phyloP scores from a whole-genome alignment of 2,113 vertebrate genomes.

The Ageneiosus marmoratus region DNA sequence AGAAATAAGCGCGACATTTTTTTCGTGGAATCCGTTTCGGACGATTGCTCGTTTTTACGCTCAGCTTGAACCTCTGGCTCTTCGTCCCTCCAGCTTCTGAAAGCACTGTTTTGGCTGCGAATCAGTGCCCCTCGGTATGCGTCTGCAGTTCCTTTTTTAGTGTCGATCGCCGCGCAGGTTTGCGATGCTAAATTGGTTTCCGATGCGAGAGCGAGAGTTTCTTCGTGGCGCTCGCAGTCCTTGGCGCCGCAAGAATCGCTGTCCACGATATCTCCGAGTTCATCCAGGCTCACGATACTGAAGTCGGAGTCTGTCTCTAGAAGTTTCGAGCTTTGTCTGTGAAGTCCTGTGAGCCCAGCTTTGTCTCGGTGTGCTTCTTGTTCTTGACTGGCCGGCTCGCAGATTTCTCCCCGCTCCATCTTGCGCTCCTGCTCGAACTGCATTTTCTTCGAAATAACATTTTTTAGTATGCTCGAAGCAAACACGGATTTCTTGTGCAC shows the following conservation, averaged over 20 bases:
- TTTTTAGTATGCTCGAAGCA: conserved; percentile 91
- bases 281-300: conserved; percentile 70
- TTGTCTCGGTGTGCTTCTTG: conserved; percentile 56
- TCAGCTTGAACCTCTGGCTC: conserved; percentile 81
- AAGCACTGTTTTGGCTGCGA: conserved; percentile 93
- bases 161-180: conserved; percentile 74
- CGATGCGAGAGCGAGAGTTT: conserved; percentile 49
- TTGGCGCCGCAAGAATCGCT: conserved; percentile 74
- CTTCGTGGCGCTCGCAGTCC: conserved; percentile 65
- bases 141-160: conserved; percentile 83
- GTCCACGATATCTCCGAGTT: conserved; percentile 66
- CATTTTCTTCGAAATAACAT: conserved; percentile 97
- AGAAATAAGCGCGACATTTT: conserved; percentile 95
- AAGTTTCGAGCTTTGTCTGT: conserved; percentile 77
- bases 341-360: conserved; percentile 59
- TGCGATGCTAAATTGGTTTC: conserved; percentile 62
- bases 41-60: conserved; percentile 65
- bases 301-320: conserved; percentile 81
- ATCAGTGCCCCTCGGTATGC: conserved; percentile 83
- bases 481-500: conserved; percentile 86
- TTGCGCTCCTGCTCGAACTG: conserved; percentile 93
- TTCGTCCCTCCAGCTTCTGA: conserved; percentile 91
- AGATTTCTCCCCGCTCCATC: conserved; percentile 93
- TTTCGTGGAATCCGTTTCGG: conserved; percentile 55
- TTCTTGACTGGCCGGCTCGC: conserved; percentile 73